Evolutionary conservation across 2,888 invertebrate species (phyloP).

Genomic region (Schizaphis graminum): DNA sequence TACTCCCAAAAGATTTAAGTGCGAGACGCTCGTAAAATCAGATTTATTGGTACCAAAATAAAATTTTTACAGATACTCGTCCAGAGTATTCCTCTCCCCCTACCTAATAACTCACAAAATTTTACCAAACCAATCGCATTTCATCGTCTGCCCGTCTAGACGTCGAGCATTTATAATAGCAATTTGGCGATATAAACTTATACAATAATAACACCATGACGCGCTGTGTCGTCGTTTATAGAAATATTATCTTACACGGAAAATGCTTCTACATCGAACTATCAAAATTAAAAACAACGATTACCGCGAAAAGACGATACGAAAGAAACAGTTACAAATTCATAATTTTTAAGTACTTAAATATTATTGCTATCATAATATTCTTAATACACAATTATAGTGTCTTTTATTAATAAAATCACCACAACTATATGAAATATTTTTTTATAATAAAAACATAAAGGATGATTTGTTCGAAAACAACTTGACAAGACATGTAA

Average conservation of each 20-base stretch:
- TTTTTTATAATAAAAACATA: too few species aligned
- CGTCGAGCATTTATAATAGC: background rate
- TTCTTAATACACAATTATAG: background rate
- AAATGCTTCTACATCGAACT: background rate
- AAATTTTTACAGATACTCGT: background rate
- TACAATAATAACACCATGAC: background rate
- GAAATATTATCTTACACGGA: background rate
- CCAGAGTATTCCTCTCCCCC: background rate
- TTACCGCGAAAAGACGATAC: background rate
- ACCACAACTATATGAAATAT: background rate
- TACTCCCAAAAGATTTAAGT: background rate
- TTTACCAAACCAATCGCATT: background rate
- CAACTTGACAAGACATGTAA: background rate
- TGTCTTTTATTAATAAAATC: background rate
- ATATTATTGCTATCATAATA: background rate
- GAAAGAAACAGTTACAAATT: background rate
- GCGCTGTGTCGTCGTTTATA: background rate
- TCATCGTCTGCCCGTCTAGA: background rate
- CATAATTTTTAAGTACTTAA: background rate
- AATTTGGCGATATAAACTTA: background rate
- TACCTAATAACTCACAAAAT: background rate
- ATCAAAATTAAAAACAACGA: background rate
- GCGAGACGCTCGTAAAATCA: background rate
- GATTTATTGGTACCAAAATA: background rate
- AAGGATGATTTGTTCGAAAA: background rate